Base-by-base conservation (phyloP, 2,113 vertebrate species). In the Sus scrofa region DNA sequence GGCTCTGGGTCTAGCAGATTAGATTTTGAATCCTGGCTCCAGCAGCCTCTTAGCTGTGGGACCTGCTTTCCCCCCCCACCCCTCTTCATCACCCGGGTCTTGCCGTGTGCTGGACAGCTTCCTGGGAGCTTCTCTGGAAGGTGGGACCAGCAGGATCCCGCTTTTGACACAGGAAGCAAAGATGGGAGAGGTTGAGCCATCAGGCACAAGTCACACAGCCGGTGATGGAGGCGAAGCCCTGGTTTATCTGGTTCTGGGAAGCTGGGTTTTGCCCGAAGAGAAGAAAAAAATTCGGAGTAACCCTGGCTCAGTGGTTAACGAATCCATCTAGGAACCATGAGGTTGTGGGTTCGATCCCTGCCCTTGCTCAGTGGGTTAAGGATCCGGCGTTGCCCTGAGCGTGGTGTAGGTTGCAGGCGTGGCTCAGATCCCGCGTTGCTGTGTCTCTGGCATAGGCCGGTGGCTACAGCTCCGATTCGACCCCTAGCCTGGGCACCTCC, bases 151-250 rank as follows among this genome's bases (percentile, higher is more conserved):
- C 7, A 18, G 73, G 60, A 15, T 37, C 52, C 67, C 30, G 13
- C 27, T 37, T 85, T 20, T 15, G 67, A 26, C n/a, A 77, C 1
- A 10, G 77, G 22, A 24, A n/a, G 54, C 12, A 20, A 54, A 37
- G 54, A 19, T 0, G 10, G 1, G 6, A 6, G 50, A 30, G 27
- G 34, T 8, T 34, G 13, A 30, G 24, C 7, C 2, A 7, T 44
- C n/a, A 1, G 0, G 1, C 27, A 0, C 19, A 7, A 19, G 32
- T 1, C 84, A 86, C 75, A 2, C 24, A 11, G 37, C 3, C 4
- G 15, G 27, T 2, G 12, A 18, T 1, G 0, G 11, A 84, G 16
- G 30, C 12, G 0, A 1, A 15, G 3, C 30, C 44, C 37, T 9
- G 6, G 32, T 30, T 5, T 6, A 15, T 68, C 26, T 4, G 37